Percentiles rank a stretch among this genome's conserved stretches.
Evolutionary conservation across 2,888 invertebrate species (phyloP).

Genomic region (Conistra vaccinii): DNA sequence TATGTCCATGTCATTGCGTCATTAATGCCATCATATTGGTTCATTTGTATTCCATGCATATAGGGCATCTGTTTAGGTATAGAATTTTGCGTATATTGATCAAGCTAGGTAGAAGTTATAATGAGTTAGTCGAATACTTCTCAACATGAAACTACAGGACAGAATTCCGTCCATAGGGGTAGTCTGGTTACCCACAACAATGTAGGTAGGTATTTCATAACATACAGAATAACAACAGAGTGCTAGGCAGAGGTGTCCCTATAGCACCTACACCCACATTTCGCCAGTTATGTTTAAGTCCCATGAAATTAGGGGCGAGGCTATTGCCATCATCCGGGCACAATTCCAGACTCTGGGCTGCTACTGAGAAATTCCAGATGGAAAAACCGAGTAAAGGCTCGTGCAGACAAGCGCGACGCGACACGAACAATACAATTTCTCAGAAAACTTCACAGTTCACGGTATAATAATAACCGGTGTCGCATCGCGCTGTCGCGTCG

Average conservation of each 20-base stretch:
- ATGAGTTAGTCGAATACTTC: background rate
- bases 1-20: slow-evolving; percentile 13
- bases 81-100: background rate
- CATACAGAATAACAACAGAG: background rate
- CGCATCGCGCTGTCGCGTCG: too few relatives aligned
- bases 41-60: slow-evolving; percentile 4
- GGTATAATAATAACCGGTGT: too few relatives aligned
- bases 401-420: too few relatives aligned
- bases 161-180: background rate
- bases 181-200: background rate
- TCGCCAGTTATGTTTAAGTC: background rate
- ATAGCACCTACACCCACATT: background rate
- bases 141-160: background rate
- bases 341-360: background rate
- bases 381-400: background rate
- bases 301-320: background rate
- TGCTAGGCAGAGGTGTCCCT: too few relatives aligned
- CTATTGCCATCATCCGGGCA: background rate
- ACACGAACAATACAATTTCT: too few relatives aligned
- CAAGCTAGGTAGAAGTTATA: background rate
- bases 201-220: background rate
- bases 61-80: background rate
- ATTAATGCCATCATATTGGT: slow-evolving; percentile 16
- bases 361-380: background rate
- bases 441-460: too few relatives aligned